Evolutionary conservation across 64 coral and sea anemone species (phyloP), one percentile per base, ranked within the genome.

Genomic region (Pocillopora verrucosa): DNA sequence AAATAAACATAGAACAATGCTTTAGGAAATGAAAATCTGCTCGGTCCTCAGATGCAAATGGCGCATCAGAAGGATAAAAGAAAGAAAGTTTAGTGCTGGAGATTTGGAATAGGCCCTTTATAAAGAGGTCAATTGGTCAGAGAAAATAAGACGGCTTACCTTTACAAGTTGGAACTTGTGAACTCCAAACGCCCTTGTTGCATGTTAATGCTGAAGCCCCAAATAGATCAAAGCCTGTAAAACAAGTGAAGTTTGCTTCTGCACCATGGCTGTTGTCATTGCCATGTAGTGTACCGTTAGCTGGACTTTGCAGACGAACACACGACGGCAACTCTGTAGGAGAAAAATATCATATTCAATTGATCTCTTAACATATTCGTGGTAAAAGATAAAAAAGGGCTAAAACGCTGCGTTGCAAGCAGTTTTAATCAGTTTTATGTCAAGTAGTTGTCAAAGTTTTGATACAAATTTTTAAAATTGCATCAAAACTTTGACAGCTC

Each of bases 221-320:
- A 13, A 80, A 80, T 62, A 80, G 35, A 35, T 80, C 78, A 80
- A 80, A 80, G 5, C 78, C 78, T 16, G 78, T 80, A 13, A 61
- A 80, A 62, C 78, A 80, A 12, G 78, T 11, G 59, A 80, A 80
- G 25, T 59, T 61, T n/a, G 56, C 78, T 13, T 80, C 35, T 59
- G 78, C 78, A 11, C 78, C 58, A 62, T 61, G 78, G 61, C 58
- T 24, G 16, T 58, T 62, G 20, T 62, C 59, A 61, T 25, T 16
- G 13, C 78, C 58, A 35, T 80, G 58, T 14, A 62, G 34, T 6
- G 78, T 80, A 26, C 26, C 59, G 59, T 62, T 80, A 61, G 59
- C 24, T 6, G 78, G 78, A 80, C 58, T 9, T 62, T 5, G 26
- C 13, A 62, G 78, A 60, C n/a, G 78, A 5, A 11, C 58, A 34